Evolutionary conservation across 64 coral and sea anemone genomes (phyloP), one percentile per base, ranked within the genome.

Genomic region (Orbicella faveolata): DNA sequence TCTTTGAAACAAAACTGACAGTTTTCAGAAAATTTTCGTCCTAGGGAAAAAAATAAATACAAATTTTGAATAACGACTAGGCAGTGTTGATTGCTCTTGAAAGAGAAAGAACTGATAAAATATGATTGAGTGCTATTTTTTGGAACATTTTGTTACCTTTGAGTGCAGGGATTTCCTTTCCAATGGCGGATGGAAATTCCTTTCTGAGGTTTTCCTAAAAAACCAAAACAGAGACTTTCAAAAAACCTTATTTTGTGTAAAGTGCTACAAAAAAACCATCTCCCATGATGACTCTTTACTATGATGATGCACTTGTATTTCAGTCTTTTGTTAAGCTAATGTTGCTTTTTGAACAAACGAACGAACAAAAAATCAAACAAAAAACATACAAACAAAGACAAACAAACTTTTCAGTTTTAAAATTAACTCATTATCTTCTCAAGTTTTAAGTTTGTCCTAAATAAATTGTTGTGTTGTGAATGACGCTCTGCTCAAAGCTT

Each of bases 171-270:
- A 85, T 85, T 25, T 85, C 82, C n/a, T 72, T 85, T 70, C 82
- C 82, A 85, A 52, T 34, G 21, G 64, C 82, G 2, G 36, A 33
- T 4, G 82, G 82, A 72, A 69, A 85, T 65, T 85, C 82, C 18
- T 85, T 85, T 73, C 63, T 72, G 21, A 85, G 65, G 36, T 85
- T 85, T 85, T 85, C 82, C 82, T 85, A 52, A 54, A 72, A 25
- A 25, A 10, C n/a, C 20, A 70, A 9, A 68, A 25, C 9, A 21
- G 5, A 25, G 53, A 72, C 30, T 30, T 30, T 30, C 30, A 30
- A 30, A 30, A 30, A 0, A 70, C 26, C 36, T 39, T 41, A 21
- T 36, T 20, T 16, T 67, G 30, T 67, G 6, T 1, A 67, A 67
- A 67, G 6, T 18, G 18, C 23, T 7, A 7, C 1, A 67, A 67